Base-by-base conservation (phyloP, 2,113 vertebrate genomes). In the Pseudorasbora parva region DNA sequence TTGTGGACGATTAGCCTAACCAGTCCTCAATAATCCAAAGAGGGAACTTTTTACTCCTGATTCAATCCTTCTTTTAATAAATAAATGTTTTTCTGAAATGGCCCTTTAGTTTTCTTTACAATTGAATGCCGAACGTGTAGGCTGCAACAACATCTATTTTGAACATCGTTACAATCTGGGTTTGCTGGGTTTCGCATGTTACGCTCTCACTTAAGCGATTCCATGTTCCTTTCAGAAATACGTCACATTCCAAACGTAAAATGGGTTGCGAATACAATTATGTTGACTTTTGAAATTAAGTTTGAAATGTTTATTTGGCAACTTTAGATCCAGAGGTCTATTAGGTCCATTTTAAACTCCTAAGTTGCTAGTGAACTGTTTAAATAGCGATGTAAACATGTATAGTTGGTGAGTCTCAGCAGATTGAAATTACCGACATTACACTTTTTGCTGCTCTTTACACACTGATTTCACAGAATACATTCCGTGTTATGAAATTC, bases 371-470 rank as follows among this genome's bases (percentile, higher is more conserved):
- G 49, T 75, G 27, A 56, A 75, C 21, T 60, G 75, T 79, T 79
- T 30, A 27, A 51, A 47, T 27, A 49, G 17, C 37, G 9, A 79
- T 66, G 43, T 62, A 66, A 23, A 49, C 15, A 49, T 47, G 41
- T 57, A 59, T 49, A 69, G 47, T 43, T 69, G 57, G 11, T 21
- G 15, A 49, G 14, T 45, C 74, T 68, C 60, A 68, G 69, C 71
- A 49, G 41, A 56, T 56, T 74, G 17, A 60, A 81, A 56, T 80
- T 74, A 66, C 47, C 25, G 54, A 47, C 43, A 73, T 77, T 88
- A 85, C 82, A 83, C 69, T 23, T 83, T 74, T 80, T 85, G 87
- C 87, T 88, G 87, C 87, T 88, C 81, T 81, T 73, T 87, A 85
- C 69, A 85, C 85, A 87, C 83, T 85, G 71, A 83, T 82, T 84